These are phyloP conservation scores for Hirtodrosophila histrioides DNA, from an alignment of 2,888 invertebrate genomes.

Conservation along the genomic window DNA sequence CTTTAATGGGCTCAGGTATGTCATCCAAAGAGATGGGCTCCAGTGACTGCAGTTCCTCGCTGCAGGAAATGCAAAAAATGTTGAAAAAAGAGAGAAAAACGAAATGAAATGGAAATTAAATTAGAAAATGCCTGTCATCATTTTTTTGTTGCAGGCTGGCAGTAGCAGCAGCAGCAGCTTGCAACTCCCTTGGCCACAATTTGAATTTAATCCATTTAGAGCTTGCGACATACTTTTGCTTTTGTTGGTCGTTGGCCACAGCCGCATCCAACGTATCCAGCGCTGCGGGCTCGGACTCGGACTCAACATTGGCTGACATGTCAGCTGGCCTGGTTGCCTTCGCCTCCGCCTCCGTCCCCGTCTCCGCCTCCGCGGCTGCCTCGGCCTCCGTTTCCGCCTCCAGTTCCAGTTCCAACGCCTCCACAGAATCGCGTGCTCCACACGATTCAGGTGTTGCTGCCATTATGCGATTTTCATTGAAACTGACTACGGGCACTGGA, in stretches of 20 bases:
- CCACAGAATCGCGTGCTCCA: slow-evolving; percentile 68
- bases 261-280: slow-evolving; percentile 33
- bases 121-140: no score
- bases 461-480: slow-evolving; percentile 77
- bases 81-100: slow-evolving; percentile 7
- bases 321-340: slow-evolving; percentile 24
- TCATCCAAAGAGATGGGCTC: slow-evolving; percentile 87
- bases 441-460: slow-evolving; percentile 73
- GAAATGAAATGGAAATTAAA: slow-evolving; percentile 32
- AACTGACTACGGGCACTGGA: slow-evolving; percentile 40
- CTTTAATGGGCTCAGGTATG: slow-evolving; percentile 94
- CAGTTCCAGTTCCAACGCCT: slow-evolving; percentile 57
- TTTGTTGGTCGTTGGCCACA: slow-evolving; percentile 51
- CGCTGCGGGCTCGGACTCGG: slow-evolving; percentile 45
- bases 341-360: slow-evolving; percentile 5
- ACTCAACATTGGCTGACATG: slow-evolving; percentile 24
- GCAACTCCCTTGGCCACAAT: slow-evolving; percentile 32
- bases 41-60: slow-evolving; percentile 62
- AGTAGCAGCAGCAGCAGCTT: background rate
- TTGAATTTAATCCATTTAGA: slow-evolving; percentile 50
- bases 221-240: slow-evolving; percentile 69
- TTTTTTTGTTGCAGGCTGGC: background rate
- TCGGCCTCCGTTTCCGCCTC: slow-evolving; percentile 45
- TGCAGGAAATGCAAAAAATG: slow-evolving; percentile 29
- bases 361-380: slow-evolving; percentile 18